Base-by-base conservation (phyloP, 2,113 vertebrate species). In the Myanophis thanlyinensis region DNA sequence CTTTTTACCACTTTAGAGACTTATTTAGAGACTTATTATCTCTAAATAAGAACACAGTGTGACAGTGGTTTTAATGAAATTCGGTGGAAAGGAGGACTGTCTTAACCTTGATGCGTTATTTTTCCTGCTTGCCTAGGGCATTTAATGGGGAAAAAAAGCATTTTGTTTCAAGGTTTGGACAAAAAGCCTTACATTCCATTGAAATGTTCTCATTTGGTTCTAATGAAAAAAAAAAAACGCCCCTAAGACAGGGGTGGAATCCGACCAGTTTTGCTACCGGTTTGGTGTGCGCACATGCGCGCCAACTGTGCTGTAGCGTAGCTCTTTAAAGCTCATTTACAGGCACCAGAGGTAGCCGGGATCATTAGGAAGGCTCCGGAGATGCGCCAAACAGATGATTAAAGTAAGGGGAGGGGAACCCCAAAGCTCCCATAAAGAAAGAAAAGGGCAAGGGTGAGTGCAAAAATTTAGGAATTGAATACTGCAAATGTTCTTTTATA, bases 31-130 rank as follows among this genome's bases (percentile, higher is more conserved):
- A n/a, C n/a, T n/a, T n/a, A n/a, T n/a, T n/a, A n/a, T n/a, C 93
- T 87, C 93, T 88, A 59, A 95, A 94, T 93, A 80, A 1, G 2
- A 94, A 93, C 89, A 93, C 3, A 0, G 44, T 62, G 85, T 95
- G 95, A 90, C 88, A 94, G 94, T 80, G 18, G 59, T 40, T 94
- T 88, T 92, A 40, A 95, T 93, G 93, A 93, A 93, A 47, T 94
- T 93, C 94, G 95, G 92, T 95, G 93, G 94, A 92, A 93, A 89
- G 94, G 94, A 95, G 93, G 93, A n/a, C 44, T 44, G 62, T 94
- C 67, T 91, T 94, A 92, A 87, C 73, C 93, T 54, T 92, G 88
- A 91, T 91, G 20, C 9, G 5, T 40, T 80, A 22, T 80, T 80
- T 80, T 35, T 48, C 51, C 20, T 88, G 44, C 46, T 85, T 47